Evolutionary conservation across 2,797 vertebrate genomes (phyloP), one percentile per base, ranked within the genome.

Genomic region (Hypotaenidia okinawae): DNA sequence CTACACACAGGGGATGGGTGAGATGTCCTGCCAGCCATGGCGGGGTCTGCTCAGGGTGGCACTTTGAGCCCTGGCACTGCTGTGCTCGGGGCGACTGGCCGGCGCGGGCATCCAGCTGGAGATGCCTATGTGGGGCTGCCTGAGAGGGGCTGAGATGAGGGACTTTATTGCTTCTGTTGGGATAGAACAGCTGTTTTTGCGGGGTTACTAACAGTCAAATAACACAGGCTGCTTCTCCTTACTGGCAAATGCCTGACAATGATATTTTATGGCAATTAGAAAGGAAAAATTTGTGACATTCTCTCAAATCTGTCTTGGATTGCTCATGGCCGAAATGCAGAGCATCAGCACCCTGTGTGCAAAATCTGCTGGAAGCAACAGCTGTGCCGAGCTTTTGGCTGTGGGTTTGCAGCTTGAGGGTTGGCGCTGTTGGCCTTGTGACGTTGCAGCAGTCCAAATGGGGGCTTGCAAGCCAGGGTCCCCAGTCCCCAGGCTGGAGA

Each of bases 401-500:
- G 64, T 3, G 3, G 25, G 11, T 54, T 21, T 8, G 54, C n/a
- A 4, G 10, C 45, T 21, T 35, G 14, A 7, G 33, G 35, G 3
- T 15, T 33, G 83, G 37, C 11, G 5, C 41, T 7, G 28, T 3
- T 7, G 52, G 54, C 67, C 30, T 22, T 21, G 63, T 0, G 1
- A 9, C n/a, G 67, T 41, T 0, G 0, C 16, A 5, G 14, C 1
- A 24, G 13, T 11, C 30, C 1, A 1, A 45, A 13, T 3, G 3
- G 74, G 13, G 70, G 33, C 21, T 58, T 11, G 25, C 62, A 15
- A 30, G 17, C 21, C 37, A 35, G 12, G 54, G 18, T 41, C 13
- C 6, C 28, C 33, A 10, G 21, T 41, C 7, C 6, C 24, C 35
- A 10, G 7, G 7, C 15, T 21, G 2, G 8, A 23, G 35, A 21